phyloP scores from a whole-genome alignment of 2,888 invertebrate species.

The Apamea crenata region DNA sequence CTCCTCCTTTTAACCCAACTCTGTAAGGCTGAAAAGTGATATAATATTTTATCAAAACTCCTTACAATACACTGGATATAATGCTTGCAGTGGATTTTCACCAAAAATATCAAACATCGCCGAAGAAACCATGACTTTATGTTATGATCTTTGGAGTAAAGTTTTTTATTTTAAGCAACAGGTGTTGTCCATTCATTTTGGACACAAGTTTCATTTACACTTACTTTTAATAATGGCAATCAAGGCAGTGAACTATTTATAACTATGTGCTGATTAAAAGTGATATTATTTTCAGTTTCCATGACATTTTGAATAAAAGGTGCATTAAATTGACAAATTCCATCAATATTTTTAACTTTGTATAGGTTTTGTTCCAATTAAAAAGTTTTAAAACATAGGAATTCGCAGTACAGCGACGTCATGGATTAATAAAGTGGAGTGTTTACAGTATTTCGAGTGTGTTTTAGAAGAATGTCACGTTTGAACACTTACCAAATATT shows the following conservation, averaged over 20 bases:
- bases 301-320: not conserved
- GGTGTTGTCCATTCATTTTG: not conserved
- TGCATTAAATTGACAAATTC: not conserved
- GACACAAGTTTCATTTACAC: not conserved
- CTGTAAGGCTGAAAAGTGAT: not conserved
- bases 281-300: not conserved
- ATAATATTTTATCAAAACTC: not conserved
- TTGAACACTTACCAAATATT: slow-evolving; percentile 70
- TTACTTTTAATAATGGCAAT: not conserved
- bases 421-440: slow-evolving; percentile 2
- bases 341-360: not conserved
- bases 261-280: not conserved
- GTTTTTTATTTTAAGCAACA: slow-evolving; percentile 11
- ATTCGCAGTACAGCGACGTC: not conserved
- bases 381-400: not conserved
- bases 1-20: slow-evolving; percentile 1
- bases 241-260: not conserved
- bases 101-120: not conserved
- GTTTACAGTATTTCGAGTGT: slow-evolving; percentile 35
- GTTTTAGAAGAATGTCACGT: slow-evolving; percentile 39
- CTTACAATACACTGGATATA: not conserved
- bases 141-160: slow-evolving; percentile 20
- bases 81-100: not conserved
- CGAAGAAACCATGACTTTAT: not conserved
- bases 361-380: not conserved